Conservation (phyloP, 2,797 vertebrate genomes). For the Salmo trutta region DNA sequence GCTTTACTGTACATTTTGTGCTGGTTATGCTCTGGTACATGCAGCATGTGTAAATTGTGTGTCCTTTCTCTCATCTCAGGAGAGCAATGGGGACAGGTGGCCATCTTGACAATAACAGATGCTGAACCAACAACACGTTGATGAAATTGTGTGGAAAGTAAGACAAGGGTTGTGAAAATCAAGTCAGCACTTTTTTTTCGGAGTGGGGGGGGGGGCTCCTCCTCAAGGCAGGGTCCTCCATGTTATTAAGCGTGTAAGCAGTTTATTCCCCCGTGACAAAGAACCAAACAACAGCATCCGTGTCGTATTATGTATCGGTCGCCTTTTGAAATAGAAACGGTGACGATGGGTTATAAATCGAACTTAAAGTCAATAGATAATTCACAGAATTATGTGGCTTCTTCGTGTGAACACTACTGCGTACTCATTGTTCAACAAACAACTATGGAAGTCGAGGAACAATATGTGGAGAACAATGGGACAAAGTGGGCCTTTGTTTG, state of each 20-base stretch:
- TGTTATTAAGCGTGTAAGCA: conserved; percentile 45
- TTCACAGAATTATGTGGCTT: conserved; percentile 48
- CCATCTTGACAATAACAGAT: conserved; percentile 56
- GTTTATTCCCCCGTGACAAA: conserved; percentile 42
- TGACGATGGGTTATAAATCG: conserved; percentile 10
- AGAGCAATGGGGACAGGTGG: conserved; percentile 56
- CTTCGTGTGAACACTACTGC: conserved; percentile 39
- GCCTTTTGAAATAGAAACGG: too few species aligned
- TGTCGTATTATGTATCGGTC: too few species aligned
- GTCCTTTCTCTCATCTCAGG: conserved; percentile 51
- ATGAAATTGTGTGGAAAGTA: conserved; percentile 55
- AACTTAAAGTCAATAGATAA: conserved; percentile 43
- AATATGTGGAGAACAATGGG: conserved; percentile 47
- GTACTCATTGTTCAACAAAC: not conserved
- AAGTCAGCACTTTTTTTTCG: conserved; percentile 49
- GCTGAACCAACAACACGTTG: conserved; percentile 49
- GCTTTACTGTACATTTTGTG: not conserved
- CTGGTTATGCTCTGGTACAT: not conserved
- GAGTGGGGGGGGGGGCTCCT: conserved; percentile 4
- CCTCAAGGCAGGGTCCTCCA: conserved; percentile 38
- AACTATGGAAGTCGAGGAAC: conserved; percentile 41
- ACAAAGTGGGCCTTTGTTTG: conserved; percentile 47
- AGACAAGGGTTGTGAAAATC: conserved; percentile 46
- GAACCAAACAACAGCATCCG: conserved; percentile 13
- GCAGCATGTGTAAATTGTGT: conserved; percentile 48